These are phyloP conservation scores for Athetis lepigone DNA, from an alignment of 2,888 invertebrate genomes.

Conservation along the genomic window DNA sequence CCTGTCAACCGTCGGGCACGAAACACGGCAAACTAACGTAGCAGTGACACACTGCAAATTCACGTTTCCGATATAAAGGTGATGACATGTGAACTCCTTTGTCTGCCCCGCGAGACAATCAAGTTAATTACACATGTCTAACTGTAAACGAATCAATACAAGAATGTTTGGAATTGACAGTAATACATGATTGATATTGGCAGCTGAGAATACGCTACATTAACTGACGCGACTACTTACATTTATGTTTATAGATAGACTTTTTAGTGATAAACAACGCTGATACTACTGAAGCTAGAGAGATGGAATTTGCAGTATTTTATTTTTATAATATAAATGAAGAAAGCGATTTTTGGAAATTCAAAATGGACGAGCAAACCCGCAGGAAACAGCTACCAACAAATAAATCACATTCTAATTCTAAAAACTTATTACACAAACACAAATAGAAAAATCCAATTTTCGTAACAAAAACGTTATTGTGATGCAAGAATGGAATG, in stretches of 20 bases:
- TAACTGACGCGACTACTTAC: conserved; percentile 10
- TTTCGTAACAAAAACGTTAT: conserved; percentile 36
- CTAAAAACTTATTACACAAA: conserved; percentile 17
- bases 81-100: conserved; percentile 60
- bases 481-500: conserved; percentile 25
- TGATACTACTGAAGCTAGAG: no score
- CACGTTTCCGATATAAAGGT: conserved; percentile 57
- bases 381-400: no score
- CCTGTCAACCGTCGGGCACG: conserved; percentile 1
- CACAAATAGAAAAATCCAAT: conserved; percentile 32
- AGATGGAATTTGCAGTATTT: no score
- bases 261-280: no score
- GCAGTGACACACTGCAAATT: conserved; percentile 68
- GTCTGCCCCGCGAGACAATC: conserved; percentile 57
- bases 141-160: conserved; percentile 52
- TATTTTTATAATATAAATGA: no score
- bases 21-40: conserved; percentile 34
- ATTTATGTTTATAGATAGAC: background rate
- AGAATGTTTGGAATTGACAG: conserved; percentile 52
- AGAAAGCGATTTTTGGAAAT: no score
- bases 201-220: conserved; percentile 37
- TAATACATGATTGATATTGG: conserved; percentile 55
- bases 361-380: no score
- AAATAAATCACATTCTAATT: conserved; percentile 25
- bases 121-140: conserved; percentile 59